Evolutionary conservation across 2,797 vertebrate species (phyloP).

Genomic region (Pachyuromys duprasi): DNA sequence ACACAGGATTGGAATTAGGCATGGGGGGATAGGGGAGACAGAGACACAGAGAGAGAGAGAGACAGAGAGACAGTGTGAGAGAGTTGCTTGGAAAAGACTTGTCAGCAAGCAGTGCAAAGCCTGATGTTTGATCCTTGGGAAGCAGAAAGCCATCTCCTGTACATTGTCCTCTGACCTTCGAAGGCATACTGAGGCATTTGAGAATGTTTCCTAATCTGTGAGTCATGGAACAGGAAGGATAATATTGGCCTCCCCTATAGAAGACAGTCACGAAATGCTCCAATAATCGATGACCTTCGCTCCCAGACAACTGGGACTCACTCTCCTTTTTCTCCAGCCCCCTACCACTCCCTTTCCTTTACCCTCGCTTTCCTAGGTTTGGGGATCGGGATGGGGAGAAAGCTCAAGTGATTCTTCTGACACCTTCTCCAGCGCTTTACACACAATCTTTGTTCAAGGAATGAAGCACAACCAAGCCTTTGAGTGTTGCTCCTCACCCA

Average conservation of each 20-base stretch:
- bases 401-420: not conserved
- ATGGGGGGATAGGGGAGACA: not conserved
- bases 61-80: too few relatives aligned
- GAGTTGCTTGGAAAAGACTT: not conserved
- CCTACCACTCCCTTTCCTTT: rapidly evolving
- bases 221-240: not conserved
- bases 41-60: not conserved
- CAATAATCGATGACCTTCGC: not conserved
- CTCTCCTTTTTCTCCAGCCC: not conserved
- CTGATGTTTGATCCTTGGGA: not conserved
- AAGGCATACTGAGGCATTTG: too few relatives aligned
- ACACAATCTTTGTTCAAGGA: not conserved
- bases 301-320: not conserved
- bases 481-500: rapidly evolving
- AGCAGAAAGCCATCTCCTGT: not conserved
- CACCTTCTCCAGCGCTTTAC: not conserved
- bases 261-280: not conserved
- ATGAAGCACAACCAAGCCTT: not conserved
- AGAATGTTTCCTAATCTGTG: not conserved
- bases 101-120: not conserved
- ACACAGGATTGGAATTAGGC: not conserved
- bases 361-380: not conserved
- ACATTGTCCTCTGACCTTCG: not conserved
- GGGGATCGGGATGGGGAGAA: not conserved
- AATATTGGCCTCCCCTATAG: not conserved